Evolutionary conservation across 2,113 vertebrate species (phyloP).

Genomic region (Nettapus auritus): DNA sequence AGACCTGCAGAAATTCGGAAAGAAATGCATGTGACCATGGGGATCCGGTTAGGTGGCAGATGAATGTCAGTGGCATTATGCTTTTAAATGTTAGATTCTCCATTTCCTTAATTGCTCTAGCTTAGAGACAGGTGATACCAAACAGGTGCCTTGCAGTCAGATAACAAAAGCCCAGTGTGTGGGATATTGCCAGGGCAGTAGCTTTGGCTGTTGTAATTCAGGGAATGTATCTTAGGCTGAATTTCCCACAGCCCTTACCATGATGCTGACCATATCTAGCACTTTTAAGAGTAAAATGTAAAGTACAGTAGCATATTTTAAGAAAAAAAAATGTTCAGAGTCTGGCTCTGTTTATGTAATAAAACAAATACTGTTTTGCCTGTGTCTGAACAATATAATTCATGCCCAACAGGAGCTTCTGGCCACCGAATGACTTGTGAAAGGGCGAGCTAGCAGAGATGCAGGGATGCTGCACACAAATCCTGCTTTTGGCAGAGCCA

Average conservation of each 20-base stretch:
- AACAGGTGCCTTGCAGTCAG: not conserved
- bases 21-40: not conserved
- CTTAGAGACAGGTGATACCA: not conserved
- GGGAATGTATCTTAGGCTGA: not conserved
- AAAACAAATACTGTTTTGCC: not conserved
- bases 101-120: not conserved
- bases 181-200: not conserved
- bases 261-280: not conserved
- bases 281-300: not conserved
- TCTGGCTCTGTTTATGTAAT: not conserved
- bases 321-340: not conserved
- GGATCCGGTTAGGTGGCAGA: not conserved
- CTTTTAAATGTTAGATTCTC: not conserved
- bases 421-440: accelerated
- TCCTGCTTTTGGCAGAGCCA: accelerated
- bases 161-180: not conserved
- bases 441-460: not conserved
- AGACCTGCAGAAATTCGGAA: not conserved
- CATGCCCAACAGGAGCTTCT: not conserved
- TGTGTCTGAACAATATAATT: not conserved
- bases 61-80: not conserved
- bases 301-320: not conserved
- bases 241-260: not conserved
- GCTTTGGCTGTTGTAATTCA: not conserved
- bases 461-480: not conserved